Evolutionary conservation across 2,113 vertebrate genomes (phyloP).

Genomic region (Mellivora capensis): DNA sequence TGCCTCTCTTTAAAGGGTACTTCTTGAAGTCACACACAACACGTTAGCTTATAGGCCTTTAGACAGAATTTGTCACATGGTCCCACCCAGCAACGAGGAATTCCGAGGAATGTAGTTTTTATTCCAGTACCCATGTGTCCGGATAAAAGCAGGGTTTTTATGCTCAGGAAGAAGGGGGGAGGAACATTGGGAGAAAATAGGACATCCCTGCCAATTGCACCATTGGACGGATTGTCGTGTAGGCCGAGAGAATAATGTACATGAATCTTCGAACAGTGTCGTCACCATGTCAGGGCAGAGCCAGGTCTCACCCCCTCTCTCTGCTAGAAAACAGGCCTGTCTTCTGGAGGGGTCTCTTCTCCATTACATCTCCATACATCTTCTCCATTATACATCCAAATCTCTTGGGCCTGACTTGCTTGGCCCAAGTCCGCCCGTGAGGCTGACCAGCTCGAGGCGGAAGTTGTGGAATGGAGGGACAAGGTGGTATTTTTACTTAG

Average conservation of each 20-base stretch:
- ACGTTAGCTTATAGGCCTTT: not conserved
- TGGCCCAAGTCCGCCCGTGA: not conserved
- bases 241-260: fast-evolving
- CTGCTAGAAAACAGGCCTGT: not conserved
- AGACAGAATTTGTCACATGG: not conserved
- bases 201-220: not conserved
- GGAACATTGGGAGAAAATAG: not conserved
- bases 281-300: not conserved
- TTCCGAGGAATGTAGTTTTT: not conserved
- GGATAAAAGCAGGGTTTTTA: not conserved
- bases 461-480: fast-evolving
- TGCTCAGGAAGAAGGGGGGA: not conserved
- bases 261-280: fast-evolving
- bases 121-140: not conserved
- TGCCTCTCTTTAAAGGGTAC: not conserved
- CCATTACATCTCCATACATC: too few relatives aligned
- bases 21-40: not conserved
- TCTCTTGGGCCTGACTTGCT: not conserved
- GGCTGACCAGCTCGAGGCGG: not conserved
- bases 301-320: not conserved
- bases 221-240: fast-evolving
- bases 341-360: not conserved
- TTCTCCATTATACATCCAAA: not conserved
- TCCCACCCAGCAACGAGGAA: not conserved
- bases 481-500: not conserved